Percentiles rank a stretch among this genome's conserved stretches.
phyloP scores from a whole-genome alignment of 2,797 vertebrate species.

The Picus viridis region DNA sequence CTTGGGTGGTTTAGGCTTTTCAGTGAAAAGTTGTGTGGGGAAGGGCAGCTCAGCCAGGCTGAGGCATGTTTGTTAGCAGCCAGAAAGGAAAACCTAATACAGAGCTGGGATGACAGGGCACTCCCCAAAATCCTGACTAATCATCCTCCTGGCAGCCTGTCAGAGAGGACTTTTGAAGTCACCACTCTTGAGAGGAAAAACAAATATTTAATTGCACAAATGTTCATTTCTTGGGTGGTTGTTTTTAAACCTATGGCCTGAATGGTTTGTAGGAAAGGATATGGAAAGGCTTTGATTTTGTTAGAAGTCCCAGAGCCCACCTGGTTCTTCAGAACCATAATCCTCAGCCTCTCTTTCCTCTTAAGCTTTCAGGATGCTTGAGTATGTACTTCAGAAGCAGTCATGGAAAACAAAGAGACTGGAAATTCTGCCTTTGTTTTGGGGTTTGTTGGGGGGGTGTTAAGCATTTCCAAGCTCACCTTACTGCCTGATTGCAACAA shows the following conservation, averaged over 20 bases:
- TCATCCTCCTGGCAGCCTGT: neutral
- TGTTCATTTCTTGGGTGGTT: neutral
- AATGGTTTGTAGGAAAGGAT: neutral
- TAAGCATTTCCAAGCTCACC: neutral
- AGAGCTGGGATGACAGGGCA: neutral
- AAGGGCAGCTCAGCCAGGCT: neutral
- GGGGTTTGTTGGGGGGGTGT: neutral
- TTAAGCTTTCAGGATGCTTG: neutral
- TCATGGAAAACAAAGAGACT: neutral
- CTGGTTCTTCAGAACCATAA: neutral
- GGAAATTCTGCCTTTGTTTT: neutral
- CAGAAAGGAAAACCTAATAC: neutral
- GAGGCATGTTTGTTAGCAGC: neutral
- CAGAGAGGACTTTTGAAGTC: neutral
- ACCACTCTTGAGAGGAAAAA: neutral
- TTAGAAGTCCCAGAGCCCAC: neutral
- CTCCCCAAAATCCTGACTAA: neutral
- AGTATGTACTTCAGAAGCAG: neutral
- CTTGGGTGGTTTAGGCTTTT: neutral
- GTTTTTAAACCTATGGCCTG: neutral
- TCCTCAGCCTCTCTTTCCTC: neutral
- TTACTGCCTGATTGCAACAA: neutral
- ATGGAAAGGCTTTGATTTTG: neutral
- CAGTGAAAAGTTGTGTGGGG: neutral
- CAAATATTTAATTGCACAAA: slow-evolving; percentile 1